phyloP scores from a whole-genome alignment of 2,797 vertebrate genomes.

The Varecia variegata region DNA sequence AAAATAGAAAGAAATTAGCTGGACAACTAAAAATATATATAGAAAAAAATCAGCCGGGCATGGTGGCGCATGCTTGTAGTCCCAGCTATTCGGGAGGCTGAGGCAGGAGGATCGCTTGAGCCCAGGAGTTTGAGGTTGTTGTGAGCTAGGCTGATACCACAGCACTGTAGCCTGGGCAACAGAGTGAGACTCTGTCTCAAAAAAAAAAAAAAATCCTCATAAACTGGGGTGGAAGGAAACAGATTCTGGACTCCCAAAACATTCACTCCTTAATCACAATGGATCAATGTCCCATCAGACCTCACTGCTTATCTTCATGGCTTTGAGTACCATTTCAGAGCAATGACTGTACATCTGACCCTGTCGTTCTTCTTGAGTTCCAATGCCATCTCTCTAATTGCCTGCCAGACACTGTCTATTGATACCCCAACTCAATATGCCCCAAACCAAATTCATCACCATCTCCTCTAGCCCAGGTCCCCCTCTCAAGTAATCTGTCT shows the following conservation, averaged over 20 bases:
- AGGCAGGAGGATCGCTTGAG: too few species aligned
- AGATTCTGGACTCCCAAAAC: neutral
- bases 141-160: too few species aligned
- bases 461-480: neutral
- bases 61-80: too few species aligned
- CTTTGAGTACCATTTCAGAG: neutral
- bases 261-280: neutral
- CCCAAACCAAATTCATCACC: neutral
- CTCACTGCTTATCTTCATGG: neutral
- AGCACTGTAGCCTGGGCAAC: too few species aligned
- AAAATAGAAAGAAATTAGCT: too few species aligned
- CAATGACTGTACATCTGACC: neutral
- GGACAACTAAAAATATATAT: too few species aligned
- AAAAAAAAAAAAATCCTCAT: too few species aligned
- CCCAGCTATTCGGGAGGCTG: too few species aligned
- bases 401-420: neutral
- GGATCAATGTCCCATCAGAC: neutral
- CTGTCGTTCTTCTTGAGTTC: slow-evolving; percentile 19
- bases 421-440: neutral
- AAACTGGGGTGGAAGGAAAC: neutral
- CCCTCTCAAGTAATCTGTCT: neutral
- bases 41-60: too few species aligned
- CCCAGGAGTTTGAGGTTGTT: too few species aligned
- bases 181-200: too few species aligned
- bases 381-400: neutral